Base-by-base conservation (phyloP, 2,797 vertebrate genomes). In the Falco naumanni region DNA sequence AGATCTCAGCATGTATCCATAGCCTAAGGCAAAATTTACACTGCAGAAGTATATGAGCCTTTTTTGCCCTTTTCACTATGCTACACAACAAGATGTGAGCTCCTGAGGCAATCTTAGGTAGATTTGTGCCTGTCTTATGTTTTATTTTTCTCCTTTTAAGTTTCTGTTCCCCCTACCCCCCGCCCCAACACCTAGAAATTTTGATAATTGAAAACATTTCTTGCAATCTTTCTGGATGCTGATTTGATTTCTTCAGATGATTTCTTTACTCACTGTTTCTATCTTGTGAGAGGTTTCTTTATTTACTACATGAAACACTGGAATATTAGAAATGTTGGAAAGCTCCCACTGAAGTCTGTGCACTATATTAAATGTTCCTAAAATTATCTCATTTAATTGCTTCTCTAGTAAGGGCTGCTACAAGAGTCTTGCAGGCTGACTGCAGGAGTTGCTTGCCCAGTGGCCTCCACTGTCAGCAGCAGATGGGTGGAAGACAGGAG, bases 21-120 rank as follows among this genome's bases (percentile, higher is more conserved):
- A n/a, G 12, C 59, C 89, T 33, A 74, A 93, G 45, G 53, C 7
- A 22, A 95, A 97, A 93, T 95, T 84, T 83, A 59, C 54, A 82
- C 37, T 53, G 41, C 43, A 87, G 69, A 93, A 92, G n/a, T 89
- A 59, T n/a, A 34, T 19, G 11, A 81, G 29, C 3, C 6, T 51
- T 92, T 78, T 78, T 66, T 84, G 13, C 9, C 59, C n/a, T 63
- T 88, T 90, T 72, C 18, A 72, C 12, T 53, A 39, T 63, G 21
- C 37, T 89, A 8, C 53, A 11, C 48, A 90, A 41, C 20, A 68
- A 24, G 48, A 78, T 41, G 26, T 45, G 34, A 59, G 10, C 3
- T 96, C 24, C 64, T 43, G 64, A 47, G 43, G 18, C n/a, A 81
- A 47, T 61, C 33, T 45, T 41, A n/a, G 17, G 7, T 87, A 85